These are phyloP conservation scores for Stegodyphus dumicola DNA, from an alignment of 1,140 invertebrate species.

Conservation along the genomic window DNA sequence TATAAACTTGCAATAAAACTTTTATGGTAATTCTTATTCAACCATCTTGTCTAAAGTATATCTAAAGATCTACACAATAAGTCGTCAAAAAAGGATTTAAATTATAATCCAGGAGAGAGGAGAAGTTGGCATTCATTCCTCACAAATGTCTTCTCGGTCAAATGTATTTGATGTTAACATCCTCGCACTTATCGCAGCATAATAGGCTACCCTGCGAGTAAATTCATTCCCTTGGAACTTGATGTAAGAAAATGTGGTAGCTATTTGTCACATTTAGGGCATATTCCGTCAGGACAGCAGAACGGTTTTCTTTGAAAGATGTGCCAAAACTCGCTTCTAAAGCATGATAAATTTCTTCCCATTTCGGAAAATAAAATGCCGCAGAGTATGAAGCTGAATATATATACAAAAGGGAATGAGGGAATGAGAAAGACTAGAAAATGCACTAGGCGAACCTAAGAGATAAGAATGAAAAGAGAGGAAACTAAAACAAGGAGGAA, in stretches of 20 bases:
- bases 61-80: too few species aligned
- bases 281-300: slow-evolving; percentile 34
- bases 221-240: not conserved
- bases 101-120: too few species aligned
- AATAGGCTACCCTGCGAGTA: not conserved
- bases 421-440: not conserved
- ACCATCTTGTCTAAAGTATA: too few species aligned
- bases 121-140: too few species aligned
- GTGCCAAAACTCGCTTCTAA: slow-evolving; percentile 44
- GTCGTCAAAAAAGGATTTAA: too few species aligned
- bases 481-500: slow-evolving; percentile 35
- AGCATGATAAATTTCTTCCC: slow-evolving; percentile 39
- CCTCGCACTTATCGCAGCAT: not conserved
- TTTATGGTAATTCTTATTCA: too few species aligned
- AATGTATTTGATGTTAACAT: not conserved
- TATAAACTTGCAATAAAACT: too few species aligned
- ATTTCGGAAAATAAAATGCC: slow-evolving; percentile 28
- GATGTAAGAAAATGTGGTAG: too few species aligned
- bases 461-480: not conserved
- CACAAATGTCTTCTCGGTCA: too few species aligned
- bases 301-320: slow-evolving; percentile 38
- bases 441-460: too few species aligned
- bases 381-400: not conserved
- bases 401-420: slow-evolving; percentile 24
- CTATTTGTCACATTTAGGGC: slow-evolving; percentile 29